Evolutionary conservation across 2,888 invertebrate species (phyloP), one percentile per base, ranked within the genome.

Genomic region (Latheticus oryzae): DNA sequence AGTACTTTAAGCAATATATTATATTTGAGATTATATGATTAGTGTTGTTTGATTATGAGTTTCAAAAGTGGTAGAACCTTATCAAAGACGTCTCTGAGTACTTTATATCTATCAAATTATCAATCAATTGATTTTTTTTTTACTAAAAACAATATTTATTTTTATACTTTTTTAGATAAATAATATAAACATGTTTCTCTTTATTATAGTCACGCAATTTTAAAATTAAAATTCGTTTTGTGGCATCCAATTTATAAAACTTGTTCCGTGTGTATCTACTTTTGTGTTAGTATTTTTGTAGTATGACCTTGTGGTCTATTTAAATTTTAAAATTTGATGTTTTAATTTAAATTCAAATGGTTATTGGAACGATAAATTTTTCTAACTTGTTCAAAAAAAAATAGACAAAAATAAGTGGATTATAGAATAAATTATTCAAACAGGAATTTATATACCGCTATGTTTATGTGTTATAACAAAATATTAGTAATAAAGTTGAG

Each of bases 391-490:
- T 16, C 17, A 17, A 17, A 12, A n/a, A n/a, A 16, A 7, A n/a
- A 2, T 21, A n/a, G 15, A 42, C 24, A 9, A 16, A 24, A 42
- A 42, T 26, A 42, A 42, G 26, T 42, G 16, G 26, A 42, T 42
- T 42, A 42, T 26, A 12, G 12, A 13, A 23, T 4, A 13, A 42
- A 40, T 13, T 7, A 7, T 21, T 45, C 32, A 21, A 23, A 9
- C 3, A 11, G 45, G 45, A 45, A 45, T 45, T 45, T 32, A 45
- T 19, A 32, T 45, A 45, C 45, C 45, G 45, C 45, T 45, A 45
- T 28, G 16, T 28, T 32, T 15, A 30, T 45, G 30, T 16, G 24
- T 2, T 28, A 9, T 9, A 28, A 3, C 4, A 9, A n/a, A 28
- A n/a, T n/a, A n/a, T n/a, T n/a, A 7, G 9, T 28, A 28, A 28